Evolutionary conservation across 2,797 vertebrate species (phyloP), one percentile per base, ranked within the genome.

Genomic region (Botia almorhae): DNA sequence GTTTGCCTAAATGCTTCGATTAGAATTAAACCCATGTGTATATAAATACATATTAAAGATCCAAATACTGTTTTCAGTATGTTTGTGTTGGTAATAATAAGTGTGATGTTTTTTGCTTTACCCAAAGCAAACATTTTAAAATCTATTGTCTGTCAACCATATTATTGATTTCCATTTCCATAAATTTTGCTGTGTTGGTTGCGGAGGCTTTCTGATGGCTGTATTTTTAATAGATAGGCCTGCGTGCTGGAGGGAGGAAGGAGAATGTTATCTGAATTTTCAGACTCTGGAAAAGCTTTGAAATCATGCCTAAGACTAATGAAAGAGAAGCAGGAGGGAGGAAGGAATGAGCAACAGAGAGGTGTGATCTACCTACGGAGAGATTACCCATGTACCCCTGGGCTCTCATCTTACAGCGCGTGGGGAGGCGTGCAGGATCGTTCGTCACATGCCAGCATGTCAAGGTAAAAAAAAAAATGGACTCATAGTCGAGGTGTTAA

Each of bases 301-400:
- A 84, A 81, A 75, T 67, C 69, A 50, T 88, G 87, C 87, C 88
- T 90, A 85, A 83, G 88, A 86, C 85, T 92, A 92, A 93, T 90
- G 91, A 87, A 90, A 92, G 75, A 77, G 77, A 84, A 72, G 82
- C 90, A 89, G 86, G 87, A 83, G 89, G 87, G 85, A 90, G 83
- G 73, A 74, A 61, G 60, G 74, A 85, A 80, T 80, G 85, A 83
- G 74, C 68, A 83, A 72, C 80, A 29, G 4, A 90, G 88, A 88
- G 84, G 74, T 82, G 74, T 80, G 78, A 75, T 81, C 74, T 74
- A 83, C 81, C 76, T 83, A 79, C 61, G 56, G 67, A 80, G 71
- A 81, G 83, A 81, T 83, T 83, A 82, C 67, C 60, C 73, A 69
- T 71, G 48, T 69, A 83, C 69, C 80, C 60, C 70, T 53, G 81